phyloP scores from a whole-genome alignment of 64 coral and sea anemone genomes.

The Montipora foliosa region DNA sequence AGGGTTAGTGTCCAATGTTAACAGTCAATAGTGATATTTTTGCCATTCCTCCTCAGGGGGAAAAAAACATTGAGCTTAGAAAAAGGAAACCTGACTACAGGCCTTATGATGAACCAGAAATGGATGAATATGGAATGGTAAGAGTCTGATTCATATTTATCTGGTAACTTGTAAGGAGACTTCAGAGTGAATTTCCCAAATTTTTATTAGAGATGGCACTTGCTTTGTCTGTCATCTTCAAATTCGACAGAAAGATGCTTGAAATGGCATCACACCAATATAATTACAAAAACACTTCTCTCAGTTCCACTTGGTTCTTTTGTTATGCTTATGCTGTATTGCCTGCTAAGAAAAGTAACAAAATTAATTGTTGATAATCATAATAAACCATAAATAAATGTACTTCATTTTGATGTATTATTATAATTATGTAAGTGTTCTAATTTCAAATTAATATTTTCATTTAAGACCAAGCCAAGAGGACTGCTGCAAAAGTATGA shows the following conservation, averaged over 20 bases:
- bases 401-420: no score
- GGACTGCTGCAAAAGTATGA: slow-evolving; percentile 96
- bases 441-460: not conserved
- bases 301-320: no score
- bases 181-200: not conserved
- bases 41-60: slow-evolving; percentile 50
- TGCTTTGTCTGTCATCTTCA: not conserved
- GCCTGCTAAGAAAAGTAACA: no score
- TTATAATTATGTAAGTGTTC: not conserved
- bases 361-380: no score
- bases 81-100: slow-evolving; percentile 92
- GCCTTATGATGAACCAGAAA: slow-evolving; percentile 88
- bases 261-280: no score
- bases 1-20: no score
- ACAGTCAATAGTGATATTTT: no score
- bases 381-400: no score
- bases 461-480: slow-evolving; percentile 50
- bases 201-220: not conserved
- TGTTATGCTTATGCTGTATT: no score
- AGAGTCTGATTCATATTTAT: not conserved
- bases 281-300: no score
- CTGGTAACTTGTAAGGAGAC: not conserved
- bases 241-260: no score
- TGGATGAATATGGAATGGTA: slow-evolving; percentile 94
- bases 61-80: slow-evolving; percentile 90